A percentile compares a stretch with the other conserved stretches of the same genome.
Conservation (phyloP, 2,797 vertebrate genomes). For the Takifugu ocellatus region DNA sequence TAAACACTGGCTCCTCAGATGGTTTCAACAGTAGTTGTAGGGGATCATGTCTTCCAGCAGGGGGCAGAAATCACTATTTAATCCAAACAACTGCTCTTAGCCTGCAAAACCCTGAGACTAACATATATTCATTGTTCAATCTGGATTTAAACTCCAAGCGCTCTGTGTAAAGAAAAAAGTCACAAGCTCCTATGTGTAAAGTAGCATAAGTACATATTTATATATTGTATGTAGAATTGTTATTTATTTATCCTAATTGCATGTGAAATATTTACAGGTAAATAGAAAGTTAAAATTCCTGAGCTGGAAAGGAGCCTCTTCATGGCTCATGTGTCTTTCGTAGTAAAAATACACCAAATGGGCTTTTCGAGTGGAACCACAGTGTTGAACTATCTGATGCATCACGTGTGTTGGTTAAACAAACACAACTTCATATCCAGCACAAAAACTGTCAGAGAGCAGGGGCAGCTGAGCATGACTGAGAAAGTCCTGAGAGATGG, state of each 20-base stretch:
- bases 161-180: no score
- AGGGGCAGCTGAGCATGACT: slow-evolving; percentile 66
- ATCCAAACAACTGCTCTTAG: no score
- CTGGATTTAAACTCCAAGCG: no score
- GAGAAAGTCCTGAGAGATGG: slow-evolving; percentile 44
- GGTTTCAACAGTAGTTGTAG: background rate
- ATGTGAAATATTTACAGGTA: slow-evolving; percentile 9
- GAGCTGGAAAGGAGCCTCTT: slow-evolving; percentile 33
- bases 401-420: background rate
- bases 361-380: background rate
- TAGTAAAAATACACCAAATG: slow-evolving; percentile 6
- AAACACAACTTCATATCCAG: background rate
- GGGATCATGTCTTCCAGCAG: slow-evolving; percentile 31
- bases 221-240: slow-evolving; percentile 30
- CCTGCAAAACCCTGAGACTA: no score
- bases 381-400: background rate
- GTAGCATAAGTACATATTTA: no score
- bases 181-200: no score
- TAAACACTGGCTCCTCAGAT: background rate
- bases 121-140: no score
- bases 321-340: slow-evolving; percentile 12
- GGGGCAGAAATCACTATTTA: slow-evolving; percentile 32
- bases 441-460: slow-evolving; percentile 61
- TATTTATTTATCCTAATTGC: slow-evolving; percentile 26
- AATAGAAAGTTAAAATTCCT: slow-evolving; percentile 49